A percentile compares a stretch with the other conserved stretches of the same genome.
phyloP scores from a whole-genome alignment of 2,797 vertebrate genomes.

The Sciurus carolinensis region DNA sequence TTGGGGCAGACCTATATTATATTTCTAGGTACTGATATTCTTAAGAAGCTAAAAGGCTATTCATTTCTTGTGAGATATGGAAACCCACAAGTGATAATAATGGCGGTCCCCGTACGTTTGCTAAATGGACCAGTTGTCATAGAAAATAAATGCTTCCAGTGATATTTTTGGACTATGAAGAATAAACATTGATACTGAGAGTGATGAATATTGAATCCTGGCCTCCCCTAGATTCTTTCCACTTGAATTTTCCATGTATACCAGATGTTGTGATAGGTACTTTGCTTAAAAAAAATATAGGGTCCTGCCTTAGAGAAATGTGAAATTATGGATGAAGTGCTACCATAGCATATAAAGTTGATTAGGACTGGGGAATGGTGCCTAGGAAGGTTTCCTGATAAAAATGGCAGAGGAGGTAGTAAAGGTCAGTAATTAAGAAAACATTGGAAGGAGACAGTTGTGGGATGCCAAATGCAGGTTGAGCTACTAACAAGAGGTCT shows the following conservation, averaged over 20 bases:
- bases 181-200: neutral
- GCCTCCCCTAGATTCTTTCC: neutral
- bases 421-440: neutral
- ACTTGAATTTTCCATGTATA: neutral
- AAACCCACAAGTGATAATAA: neutral
- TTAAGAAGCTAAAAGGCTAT: neutral
- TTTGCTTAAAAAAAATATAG: neutral
- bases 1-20: neutral
- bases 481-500: neutral
- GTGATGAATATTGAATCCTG: neutral
- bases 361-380: neutral
- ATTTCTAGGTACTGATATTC: neutral
- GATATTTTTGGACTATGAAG: neutral
- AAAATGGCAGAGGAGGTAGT: neutral
- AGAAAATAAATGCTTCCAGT: neutral
- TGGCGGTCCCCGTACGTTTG: neutral
- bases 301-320: neutral
- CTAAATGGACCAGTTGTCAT: neutral
- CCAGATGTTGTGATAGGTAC: neutral
- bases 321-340: neutral
- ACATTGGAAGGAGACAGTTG: neutral
- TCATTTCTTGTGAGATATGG: neutral
- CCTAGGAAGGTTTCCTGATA: neutral
- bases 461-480: neutral
- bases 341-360: neutral